phyloP scores from a whole-genome alignment of 2,113 vertebrate genomes.

The Rattus norvegicus region DNA sequence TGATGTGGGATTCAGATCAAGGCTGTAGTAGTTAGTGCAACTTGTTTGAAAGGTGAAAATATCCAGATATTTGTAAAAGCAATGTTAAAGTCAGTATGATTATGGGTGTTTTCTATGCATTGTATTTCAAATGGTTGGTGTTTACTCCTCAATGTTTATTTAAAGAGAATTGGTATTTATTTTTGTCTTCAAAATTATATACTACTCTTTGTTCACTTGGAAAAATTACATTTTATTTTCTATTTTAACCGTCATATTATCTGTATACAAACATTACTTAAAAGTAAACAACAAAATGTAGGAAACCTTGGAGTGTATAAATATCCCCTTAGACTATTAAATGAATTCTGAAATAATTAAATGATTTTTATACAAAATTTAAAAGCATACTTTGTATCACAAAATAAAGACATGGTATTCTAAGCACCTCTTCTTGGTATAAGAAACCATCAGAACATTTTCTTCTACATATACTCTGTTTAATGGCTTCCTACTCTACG shows the following conservation, averaged over 20 bases:
- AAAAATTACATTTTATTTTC: conserved; percentile 32
- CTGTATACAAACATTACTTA: background rate
- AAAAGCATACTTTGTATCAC: conserved; percentile 31
- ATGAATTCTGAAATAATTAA: conserved; percentile 12
- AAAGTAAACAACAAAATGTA: conserved; percentile 25
- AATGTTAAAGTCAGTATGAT: conserved; percentile 26
- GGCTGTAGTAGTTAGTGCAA: conserved; percentile 1
- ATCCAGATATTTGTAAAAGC: background rate
- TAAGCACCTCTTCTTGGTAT: conserved; percentile 14
- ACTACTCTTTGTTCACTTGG: background rate
- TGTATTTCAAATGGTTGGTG: background rate
- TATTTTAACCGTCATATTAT: conserved; percentile 44
- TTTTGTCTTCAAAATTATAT: conserved; percentile 36
- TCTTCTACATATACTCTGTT: conserved; percentile 6
- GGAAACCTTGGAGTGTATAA: background rate
- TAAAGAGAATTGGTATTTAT: conserved; percentile 39
- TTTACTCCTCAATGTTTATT: background rate
- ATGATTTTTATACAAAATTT: conserved; percentile 19
- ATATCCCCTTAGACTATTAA: conserved; percentile 25
- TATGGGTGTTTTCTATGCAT: conserved; percentile 41
- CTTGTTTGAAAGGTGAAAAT: conserved; percentile 66
- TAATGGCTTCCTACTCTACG: background rate
- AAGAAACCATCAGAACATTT: background rate
- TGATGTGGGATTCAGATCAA: background rate
- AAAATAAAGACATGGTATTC: conserved; percentile 13